Conservation (phyloP, 2,888 invertebrate species). For the Ornithoptera priamus region DNA sequence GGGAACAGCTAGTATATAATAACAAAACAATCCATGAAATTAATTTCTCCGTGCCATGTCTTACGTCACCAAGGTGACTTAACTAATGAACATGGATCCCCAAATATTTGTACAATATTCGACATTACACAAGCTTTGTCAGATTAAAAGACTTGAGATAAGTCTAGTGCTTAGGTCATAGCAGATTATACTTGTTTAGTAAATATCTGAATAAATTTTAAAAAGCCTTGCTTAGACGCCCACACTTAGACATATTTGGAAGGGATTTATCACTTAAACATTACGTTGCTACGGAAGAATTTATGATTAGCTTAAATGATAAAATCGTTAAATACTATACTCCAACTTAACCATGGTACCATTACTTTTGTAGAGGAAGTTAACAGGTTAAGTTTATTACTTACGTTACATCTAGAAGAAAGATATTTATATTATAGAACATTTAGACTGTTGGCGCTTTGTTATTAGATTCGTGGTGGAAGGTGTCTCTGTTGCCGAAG, state of each 20-base stretch:
- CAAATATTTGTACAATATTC: constrained; percentile 18
- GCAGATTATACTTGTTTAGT: constrained; percentile 8
- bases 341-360: neutral
- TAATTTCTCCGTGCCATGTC: neutral
- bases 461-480: too few relatives aligned
- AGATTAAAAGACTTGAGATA: constrained; percentile 22
- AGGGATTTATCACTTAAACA: constrained; percentile 24
- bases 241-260: constrained; percentile 24
- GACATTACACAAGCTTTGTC: constrained; percentile 6
- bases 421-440: neutral
- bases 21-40: neutral
- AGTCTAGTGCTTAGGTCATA: constrained; percentile 15
- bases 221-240: constrained; percentile 9
- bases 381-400: neutral
- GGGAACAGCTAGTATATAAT: neutral
- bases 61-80: constrained; percentile 8
- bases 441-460: too few relatives aligned
- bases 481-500: too few relatives aligned
- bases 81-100: neutral
- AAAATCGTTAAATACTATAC: neutral
- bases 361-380: neutral
- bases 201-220: constrained; percentile 22
- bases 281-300: constrained; percentile 13
- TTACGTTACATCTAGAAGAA: neutral
- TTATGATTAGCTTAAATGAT: constrained; percentile 15